Conservation (phyloP, 2,888 invertebrate genomes). For the Orthosia cruda region DNA sequence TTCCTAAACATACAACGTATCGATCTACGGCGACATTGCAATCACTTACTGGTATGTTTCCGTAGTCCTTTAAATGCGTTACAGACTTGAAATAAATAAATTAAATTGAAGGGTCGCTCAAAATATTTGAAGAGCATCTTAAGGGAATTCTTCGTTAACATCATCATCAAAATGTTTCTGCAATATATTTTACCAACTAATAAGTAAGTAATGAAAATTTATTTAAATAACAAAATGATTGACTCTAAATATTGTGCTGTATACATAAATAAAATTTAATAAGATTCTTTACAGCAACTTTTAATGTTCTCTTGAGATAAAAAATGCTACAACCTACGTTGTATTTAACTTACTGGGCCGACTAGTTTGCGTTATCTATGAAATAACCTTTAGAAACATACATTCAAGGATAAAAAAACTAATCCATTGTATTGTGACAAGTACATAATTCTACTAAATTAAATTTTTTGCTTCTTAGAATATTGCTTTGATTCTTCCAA, state of each 20-base stretch:
- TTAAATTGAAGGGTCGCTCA: constrained; percentile 38
- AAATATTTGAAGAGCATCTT: constrained; percentile 32
- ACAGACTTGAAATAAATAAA: constrained; percentile 87
- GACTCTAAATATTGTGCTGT: too few species aligned
- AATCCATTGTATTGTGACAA: constrained; percentile 21
- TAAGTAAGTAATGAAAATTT: neutral
- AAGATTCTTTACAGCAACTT: too few species aligned
- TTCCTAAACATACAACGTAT: constrained; percentile 37
- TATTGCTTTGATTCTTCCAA: neutral
- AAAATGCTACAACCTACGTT: neutral
- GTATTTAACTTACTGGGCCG: neutral
- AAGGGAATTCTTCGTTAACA: constrained; percentile 2
- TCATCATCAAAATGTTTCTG: constrained; percentile 40
- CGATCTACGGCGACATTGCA: constrained; percentile 50
- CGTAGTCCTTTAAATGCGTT: constrained; percentile 85
- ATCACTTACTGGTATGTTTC: constrained; percentile 85
- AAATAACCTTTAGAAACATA: constrained; percentile 11
- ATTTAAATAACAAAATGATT: too few species aligned
- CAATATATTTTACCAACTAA: constrained; percentile 5
- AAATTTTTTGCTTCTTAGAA: neutral
- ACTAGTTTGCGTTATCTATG: constrained; percentile 6
- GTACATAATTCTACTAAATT: too few species aligned
- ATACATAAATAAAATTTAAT: too few species aligned
- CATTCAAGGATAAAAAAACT: too few species aligned
- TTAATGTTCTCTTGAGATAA: too few species aligned